Evolutionary conservation across 2,113 vertebrate genomes (phyloP).

Genomic region (Corydoras sp.): DNA sequence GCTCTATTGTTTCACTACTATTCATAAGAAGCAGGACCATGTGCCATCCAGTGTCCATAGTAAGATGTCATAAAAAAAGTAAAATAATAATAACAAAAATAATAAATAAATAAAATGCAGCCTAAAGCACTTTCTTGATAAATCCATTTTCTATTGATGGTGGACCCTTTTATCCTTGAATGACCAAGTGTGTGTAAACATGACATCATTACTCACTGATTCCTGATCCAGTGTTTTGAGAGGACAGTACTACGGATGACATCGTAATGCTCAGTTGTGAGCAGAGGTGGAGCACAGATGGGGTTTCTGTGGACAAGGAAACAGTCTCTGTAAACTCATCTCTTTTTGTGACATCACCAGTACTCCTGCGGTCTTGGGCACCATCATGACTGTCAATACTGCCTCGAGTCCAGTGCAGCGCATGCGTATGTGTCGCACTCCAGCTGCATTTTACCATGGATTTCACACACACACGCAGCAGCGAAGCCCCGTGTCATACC

Average conservation of each 20-base stretch:
- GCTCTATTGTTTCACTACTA: slow-evolving; percentile 21
- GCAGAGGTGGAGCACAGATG: slow-evolving; percentile 59
- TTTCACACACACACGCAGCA: slow-evolving; percentile 64
- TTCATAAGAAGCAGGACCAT: slow-evolving; percentile 14
- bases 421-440: slow-evolving; percentile 61
- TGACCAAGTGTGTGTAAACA: slow-evolving; percentile 60
- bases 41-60: slow-evolving; percentile 32
- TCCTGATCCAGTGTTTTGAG: slow-evolving; percentile 67
- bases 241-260: slow-evolving; percentile 69
- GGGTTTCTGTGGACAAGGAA: slow-evolving; percentile 31
- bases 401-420: slow-evolving; percentile 57
- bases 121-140: slow-evolving; percentile 20
- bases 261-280: slow-evolving; percentile 73
- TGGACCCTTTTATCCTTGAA: slow-evolving; percentile 33
- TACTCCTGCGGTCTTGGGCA: slow-evolving; percentile 46
- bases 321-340: slow-evolving; percentile 12
- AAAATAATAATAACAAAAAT: slow-evolving; percentile 1
- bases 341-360: slow-evolving; percentile 10
- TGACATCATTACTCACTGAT: slow-evolving; percentile 78
- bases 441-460: slow-evolving; percentile 67
- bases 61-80: slow-evolving; percentile 19
- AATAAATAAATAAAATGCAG: slow-evolving; percentile 25
- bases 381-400: slow-evolving; percentile 49
- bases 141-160: slow-evolving; percentile 8
- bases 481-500: slow-evolving; percentile 81